Evolutionary conservation across 2,888 invertebrate species (phyloP).

Genomic region (Plutella xylostella): DNA sequence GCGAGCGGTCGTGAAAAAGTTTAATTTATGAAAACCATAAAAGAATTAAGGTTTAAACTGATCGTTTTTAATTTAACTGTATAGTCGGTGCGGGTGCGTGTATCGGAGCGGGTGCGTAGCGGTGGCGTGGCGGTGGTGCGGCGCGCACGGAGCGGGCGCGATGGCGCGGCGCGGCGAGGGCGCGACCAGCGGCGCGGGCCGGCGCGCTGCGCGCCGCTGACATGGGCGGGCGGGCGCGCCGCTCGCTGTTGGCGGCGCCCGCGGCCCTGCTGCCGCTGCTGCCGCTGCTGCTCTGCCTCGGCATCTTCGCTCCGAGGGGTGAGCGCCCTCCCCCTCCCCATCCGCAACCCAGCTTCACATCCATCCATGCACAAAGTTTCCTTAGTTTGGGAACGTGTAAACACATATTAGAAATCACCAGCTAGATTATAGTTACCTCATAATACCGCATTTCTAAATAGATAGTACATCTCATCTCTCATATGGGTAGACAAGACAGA

Average conservation of each 20-base stretch:
- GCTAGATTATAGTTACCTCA: too few relatives aligned
- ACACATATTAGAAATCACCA: too few relatives aligned
- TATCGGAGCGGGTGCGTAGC: conserved; percentile 42
- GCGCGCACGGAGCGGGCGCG: conserved; percentile 31
- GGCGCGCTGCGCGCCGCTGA: conserved; percentile 55
- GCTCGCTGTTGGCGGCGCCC: conserved; percentile 66
- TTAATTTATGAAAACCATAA: conserved; percentile 59
- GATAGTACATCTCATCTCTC: too few relatives aligned
- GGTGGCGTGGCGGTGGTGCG: conserved; percentile 3
- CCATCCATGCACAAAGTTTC: too few relatives aligned
- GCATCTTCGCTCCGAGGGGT: conserved; percentile 64
- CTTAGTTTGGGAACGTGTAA: too few relatives aligned
- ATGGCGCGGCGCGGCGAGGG: conserved; percentile 46
- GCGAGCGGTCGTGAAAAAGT: conserved; percentile 51
- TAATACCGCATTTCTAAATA: too few relatives aligned
- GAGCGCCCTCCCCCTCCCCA: conserved; percentile 22
- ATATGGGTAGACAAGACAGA: too few relatives aligned
- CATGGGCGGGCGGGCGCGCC: conserved; percentile 66
- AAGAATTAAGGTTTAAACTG: conserved; percentile 47
- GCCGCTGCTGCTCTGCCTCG: conserved; percentile 41
- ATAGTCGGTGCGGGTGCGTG: conserved; percentile 48
- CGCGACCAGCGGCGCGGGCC: conserved; percentile 4
- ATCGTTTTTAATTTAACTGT: conserved; percentile 52
- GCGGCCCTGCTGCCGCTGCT: conserved; percentile 59
- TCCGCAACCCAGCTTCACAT: neutral